phyloP scores from a whole-genome alignment of 2,888 invertebrate genomes.

The Epinotia ramella region DNA sequence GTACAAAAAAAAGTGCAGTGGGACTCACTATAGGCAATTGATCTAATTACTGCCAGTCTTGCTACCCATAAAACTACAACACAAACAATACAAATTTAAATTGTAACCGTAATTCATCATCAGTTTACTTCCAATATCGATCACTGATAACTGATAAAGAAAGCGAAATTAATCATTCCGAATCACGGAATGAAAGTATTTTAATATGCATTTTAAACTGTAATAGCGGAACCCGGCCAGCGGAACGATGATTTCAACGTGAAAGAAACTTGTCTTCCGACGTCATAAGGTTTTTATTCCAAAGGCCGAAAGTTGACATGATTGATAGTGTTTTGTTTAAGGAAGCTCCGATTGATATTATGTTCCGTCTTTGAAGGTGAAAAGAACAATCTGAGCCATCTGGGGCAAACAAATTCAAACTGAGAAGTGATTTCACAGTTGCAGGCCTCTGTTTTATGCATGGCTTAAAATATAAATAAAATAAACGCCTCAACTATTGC shows the following conservation, averaged over 20 bases:
- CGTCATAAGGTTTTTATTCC: not conserved
- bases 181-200: constrained; percentile 39
- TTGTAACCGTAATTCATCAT: not conserved
- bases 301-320: not conserved
- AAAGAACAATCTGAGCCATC: constrained; percentile 14
- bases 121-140: constrained; percentile 21
- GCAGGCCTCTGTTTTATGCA: no score
- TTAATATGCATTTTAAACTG: constrained; percentile 35
- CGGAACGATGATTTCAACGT: constrained; percentile 4
- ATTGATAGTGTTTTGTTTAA: constrained; percentile 8
- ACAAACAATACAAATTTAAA: not conserved
- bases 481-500: no score
- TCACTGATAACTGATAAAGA: constrained; percentile 27
- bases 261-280: not conserved
- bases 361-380: constrained; percentile 15
- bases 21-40: no score
- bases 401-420: constrained; percentile 9
- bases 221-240: constrained; percentile 27
- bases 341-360: constrained; percentile 19
- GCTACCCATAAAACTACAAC: not conserved
- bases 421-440: not conserved
- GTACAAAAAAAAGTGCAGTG: no score
- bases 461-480: no score
- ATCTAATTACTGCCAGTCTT: no score
- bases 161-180: constrained; percentile 31